Conservation (phyloP, 1,140 invertebrate species). For the Drosophila lacertosa region DNA sequence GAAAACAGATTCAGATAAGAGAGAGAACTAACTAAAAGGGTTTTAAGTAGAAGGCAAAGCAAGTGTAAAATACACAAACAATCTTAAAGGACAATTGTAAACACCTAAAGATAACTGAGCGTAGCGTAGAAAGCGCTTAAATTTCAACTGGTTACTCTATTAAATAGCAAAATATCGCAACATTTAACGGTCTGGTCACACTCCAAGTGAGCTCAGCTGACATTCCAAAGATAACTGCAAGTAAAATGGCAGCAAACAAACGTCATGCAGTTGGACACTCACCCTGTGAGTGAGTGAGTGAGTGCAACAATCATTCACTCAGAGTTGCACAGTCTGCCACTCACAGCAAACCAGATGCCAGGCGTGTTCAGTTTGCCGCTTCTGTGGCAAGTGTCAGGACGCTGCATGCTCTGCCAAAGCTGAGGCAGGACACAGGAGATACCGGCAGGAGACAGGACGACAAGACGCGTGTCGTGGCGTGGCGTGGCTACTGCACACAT, state of each 20-base stretch:
- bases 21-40: too few relatives aligned
- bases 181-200: slow-evolving; percentile 6
- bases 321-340: slow-evolving; percentile 31
- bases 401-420: background rate
- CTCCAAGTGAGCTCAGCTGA: background rate
- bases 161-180: background rate
- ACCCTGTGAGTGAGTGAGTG: slow-evolving; percentile 29
- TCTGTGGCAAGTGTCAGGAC: slow-evolving; percentile 10
- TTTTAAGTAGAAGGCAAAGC: too few relatives aligned
- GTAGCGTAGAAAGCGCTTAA: background rate
- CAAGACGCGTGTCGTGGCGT: slow-evolving; percentile 16
- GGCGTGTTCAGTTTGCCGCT: slow-evolving; percentile 13
- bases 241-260: slow-evolving; percentile 9
- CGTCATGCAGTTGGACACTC: slow-evolving; percentile 43
- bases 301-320: slow-evolving; percentile 50
- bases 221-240: slow-evolving; percentile 10
- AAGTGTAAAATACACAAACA: too few relatives aligned
- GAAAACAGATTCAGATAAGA: too few relatives aligned
- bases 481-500: too few relatives aligned
- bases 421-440: too few relatives aligned
- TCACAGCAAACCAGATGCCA: slow-evolving; percentile 37
- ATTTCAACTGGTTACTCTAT: background rate
- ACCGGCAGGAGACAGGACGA: background rate
- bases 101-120: background rate
- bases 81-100: background rate